Base-by-base conservation (phyloP, 2,888 invertebrate species). In the Pinctada fucata region DNA sequence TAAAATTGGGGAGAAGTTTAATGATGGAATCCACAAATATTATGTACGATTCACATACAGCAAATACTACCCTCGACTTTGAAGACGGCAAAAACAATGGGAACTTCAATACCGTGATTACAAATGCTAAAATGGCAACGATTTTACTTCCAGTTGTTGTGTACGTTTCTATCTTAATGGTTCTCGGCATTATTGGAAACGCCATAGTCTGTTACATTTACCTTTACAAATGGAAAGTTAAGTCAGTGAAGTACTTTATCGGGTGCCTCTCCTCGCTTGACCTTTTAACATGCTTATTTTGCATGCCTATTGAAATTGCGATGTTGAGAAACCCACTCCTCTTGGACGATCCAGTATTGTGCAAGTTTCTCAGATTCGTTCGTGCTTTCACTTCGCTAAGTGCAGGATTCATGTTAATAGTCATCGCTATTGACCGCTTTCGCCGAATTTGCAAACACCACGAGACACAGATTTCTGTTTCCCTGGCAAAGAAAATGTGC, bases 241-340 rank as follows among this genome's bases (percentile, higher is more conserved):
- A 47, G 47, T 68, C 77, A 16, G 71, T 80, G 1, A 78, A 80
- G 72, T 80, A 80, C 68, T 80, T 78, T n/a, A 78, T 80, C 64
- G 80, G 80, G 64, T 71, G n/a, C 50, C 63, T 80, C 31, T 73
- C 80, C 66, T 16, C 74, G 2, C 52, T 72, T 16, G 80, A 80
- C 47, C 52, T 80, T 2, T 3, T 80, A 2, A 80, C 80, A n/a
- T 72, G 75, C 49, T 49, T 70, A 5, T 10, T 78, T 5, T 80
- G 80, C 67, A 80, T 80, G 80, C 78, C 80, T 6, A 72, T 80
- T 47, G 80, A 80, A 45, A 75, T 78, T 63, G 75, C 75, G 1
- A 77, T 80, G 78, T 67, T 75, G 4, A 64, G 72, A 10, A 66
- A 80, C 52, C 80, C 80, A 1, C 3, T 78, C 2, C 51, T 58